A percentile compares a stretch with the other conserved stretches of the same genome.
These are phyloP conservation scores for Chromoteleia sp. DNA, from an alignment of 2,888 invertebrate genomes.

Conservation along the genomic window DNA sequence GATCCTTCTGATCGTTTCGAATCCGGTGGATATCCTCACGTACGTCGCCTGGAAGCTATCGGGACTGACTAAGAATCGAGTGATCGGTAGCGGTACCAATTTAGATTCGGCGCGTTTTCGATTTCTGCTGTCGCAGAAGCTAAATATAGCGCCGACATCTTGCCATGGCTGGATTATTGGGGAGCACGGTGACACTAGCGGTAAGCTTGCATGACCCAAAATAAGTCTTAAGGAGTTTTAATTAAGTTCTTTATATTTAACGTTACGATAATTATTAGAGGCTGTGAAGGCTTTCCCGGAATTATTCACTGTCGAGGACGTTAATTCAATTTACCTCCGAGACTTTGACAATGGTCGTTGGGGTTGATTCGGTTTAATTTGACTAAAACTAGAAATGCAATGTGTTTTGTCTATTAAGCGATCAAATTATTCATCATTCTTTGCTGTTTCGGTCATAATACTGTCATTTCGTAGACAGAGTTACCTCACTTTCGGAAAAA, in stretches of 20 bases:
- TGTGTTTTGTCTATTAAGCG: no score
- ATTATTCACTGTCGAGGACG: conserved; percentile 7
- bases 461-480: no score
- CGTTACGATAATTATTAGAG: no score
- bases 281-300: no score
- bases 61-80: conserved; percentile 93
- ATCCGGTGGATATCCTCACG: conserved; percentile 96
- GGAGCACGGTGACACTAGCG: conserved; percentile 96
- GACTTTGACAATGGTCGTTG: no score
- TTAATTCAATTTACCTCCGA: no score
- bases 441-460: no score
- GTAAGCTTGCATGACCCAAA: conserved; percentile 82
- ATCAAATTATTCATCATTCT: no score
- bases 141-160: conserved; percentile 92
- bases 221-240: conserved; percentile 19
- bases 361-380: no score
- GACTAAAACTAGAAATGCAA: no score
- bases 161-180: conserved; percentile 97
- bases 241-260: conserved; percentile 13
- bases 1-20: conserved; percentile 94
- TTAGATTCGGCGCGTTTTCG: conserved; percentile 96
- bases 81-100: conserved; percentile 97
- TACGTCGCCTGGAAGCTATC: conserved; percentile 98
- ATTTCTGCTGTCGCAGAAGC: conserved; percentile 92
- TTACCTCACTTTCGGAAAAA: no score